Evolutionary conservation across 2,113 vertebrate genomes (phyloP).

Genomic region (Corvus hawaiiensis): DNA sequence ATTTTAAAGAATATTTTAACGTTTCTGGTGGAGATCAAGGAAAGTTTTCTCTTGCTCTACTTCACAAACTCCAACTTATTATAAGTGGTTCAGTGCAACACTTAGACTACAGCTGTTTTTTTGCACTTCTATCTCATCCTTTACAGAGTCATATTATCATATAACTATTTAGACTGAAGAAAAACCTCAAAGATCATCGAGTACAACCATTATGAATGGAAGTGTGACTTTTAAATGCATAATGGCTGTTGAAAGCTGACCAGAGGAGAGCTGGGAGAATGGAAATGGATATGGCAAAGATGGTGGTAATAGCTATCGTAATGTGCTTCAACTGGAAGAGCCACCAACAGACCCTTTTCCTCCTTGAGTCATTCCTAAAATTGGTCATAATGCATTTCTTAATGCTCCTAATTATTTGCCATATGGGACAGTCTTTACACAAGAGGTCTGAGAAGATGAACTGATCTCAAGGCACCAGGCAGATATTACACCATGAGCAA

Average conservation of each 20-base stretch:
- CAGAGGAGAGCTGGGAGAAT: background rate
- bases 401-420: background rate
- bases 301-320: accelerated
- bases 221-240: background rate
- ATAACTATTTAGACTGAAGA: background rate
- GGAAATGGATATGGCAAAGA: background rate
- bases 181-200: background rate
- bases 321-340: background rate
- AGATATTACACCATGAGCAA: background rate
- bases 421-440: background rate
- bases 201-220: background rate
- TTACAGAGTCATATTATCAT: background rate
- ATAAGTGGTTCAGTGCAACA: background rate
- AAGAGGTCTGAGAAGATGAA: background rate
- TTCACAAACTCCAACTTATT: constrained; percentile 16
- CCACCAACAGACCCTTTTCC: background rate
- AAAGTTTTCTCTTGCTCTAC: constrained; percentile 39
- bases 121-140: background rate
- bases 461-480: background rate
- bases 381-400: background rate
- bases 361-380: background rate
- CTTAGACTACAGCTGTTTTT: background rate
- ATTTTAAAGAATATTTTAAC: background rate
- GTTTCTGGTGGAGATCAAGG: constrained; percentile 19
- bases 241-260: background rate